A percentile compares a stretch with the other conserved stretches of the same genome.
Evolutionary conservation across 2,113 vertebrate genomes (phyloP).

Genomic region (Bothrops jararaca): DNA sequence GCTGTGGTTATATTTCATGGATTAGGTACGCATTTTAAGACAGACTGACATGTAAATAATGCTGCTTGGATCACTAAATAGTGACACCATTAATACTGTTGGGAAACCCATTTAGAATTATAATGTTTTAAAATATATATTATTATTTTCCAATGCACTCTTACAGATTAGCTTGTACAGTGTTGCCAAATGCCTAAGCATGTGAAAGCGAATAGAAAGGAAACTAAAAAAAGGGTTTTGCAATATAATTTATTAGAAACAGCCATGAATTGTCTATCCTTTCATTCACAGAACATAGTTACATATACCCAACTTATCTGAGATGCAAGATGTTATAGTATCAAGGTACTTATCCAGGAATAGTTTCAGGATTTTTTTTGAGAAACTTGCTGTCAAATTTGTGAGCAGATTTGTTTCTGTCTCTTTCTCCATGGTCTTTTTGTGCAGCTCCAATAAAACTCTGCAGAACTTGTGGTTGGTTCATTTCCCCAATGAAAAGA

Average conservation of each 20-base stretch:
- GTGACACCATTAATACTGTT: background rate
- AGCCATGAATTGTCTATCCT: background rate
- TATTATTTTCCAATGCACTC: background rate
- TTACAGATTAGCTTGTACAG: background rate
- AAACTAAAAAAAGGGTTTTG: background rate
- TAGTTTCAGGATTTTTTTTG: background rate
- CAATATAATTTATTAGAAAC: background rate
- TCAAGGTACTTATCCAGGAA: background rate
- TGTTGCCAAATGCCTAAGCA: slow-evolving; percentile 12
- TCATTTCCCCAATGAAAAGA: background rate
- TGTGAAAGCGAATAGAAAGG: slow-evolving; percentile 12
- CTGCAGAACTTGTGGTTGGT: background rate
- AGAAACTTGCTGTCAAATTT: background rate
- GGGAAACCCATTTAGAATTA: background rate
- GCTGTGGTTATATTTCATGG: background rate
- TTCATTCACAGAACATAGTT: background rate
- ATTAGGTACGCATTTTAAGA: background rate
- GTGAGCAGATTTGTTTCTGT: background rate
- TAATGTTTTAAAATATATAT: background rate
- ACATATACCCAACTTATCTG: background rate
- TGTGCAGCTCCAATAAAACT: background rate
- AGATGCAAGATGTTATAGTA: background rate
- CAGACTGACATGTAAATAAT: background rate
- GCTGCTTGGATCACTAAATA: background rate
- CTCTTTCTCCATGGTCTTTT: background rate